Conservation (phyloP, 2,113 vertebrate genomes). For the Apteryx owenii region DNA sequence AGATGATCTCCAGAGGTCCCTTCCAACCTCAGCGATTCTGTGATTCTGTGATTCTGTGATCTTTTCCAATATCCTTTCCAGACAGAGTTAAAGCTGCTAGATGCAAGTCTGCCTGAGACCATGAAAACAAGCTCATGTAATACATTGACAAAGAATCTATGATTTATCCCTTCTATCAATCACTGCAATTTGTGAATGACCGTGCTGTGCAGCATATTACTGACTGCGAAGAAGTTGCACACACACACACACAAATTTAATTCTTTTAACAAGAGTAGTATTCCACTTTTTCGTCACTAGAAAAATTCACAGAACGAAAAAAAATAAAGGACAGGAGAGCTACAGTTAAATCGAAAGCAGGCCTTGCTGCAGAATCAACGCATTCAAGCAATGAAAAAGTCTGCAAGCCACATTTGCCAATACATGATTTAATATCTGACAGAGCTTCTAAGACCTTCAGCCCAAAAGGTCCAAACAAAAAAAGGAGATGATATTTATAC, state of each 20-base stretch:
- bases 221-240: neutral
- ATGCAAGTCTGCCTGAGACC: rapidly evolving
- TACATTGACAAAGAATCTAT: neutral
- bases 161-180: neutral
- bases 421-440: neutral
- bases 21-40: too few species aligned
- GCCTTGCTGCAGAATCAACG: neutral
- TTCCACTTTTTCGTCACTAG: neutral
- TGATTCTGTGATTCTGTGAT: too few species aligned
- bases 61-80: neutral
- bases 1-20: too few species aligned
- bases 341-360: constrained; percentile 39
- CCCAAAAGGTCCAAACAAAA: neutral
- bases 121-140: neutral
- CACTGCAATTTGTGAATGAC: neutral
- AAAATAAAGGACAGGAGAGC: neutral
- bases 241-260: neutral
- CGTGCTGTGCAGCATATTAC: neutral
- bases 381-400: neutral
- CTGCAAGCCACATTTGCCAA: neutral
- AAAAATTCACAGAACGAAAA: neutral
- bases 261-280: neutral
- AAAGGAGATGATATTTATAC: neutral
- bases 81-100: neutral
- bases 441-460: neutral